Evolutionary conservation across 2,797 vertebrate species (phyloP).

Genomic region (Tinamus major): DNA sequence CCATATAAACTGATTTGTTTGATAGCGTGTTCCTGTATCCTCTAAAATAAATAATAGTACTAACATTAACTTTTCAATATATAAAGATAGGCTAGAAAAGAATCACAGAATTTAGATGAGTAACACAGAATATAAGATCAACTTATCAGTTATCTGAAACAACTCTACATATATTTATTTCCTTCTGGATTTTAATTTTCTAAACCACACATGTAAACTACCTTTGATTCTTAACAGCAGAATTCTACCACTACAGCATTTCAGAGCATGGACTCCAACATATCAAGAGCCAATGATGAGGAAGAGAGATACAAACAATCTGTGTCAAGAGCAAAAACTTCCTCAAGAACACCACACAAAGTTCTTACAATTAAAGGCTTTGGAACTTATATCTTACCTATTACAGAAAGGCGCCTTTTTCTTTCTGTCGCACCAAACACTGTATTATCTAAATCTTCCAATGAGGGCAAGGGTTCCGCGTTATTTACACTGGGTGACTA

Average conservation of each 20-base stretch:
- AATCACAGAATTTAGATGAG: not conserved
- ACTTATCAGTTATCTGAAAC: not conserved
- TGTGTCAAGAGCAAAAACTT: not conserved
- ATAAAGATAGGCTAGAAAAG: not conserved
- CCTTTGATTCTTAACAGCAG: not conserved
- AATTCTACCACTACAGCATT: not conserved
- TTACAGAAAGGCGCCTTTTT: conserved; percentile 86
- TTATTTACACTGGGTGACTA: conserved; percentile 74
- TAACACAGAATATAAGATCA: not conserved
- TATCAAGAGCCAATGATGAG: not conserved
- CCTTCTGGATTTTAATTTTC: not conserved
- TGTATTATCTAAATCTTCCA: conserved; percentile 93
- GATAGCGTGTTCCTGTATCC: not conserved
- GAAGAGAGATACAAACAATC: not conserved
- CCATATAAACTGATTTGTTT: not conserved
- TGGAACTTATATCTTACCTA: conserved; percentile 81
- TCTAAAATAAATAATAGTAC: not conserved
- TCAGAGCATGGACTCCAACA: accelerated
- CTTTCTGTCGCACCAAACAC: conserved; percentile 87
- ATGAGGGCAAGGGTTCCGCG: conserved; percentile 86
- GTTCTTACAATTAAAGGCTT: not conserved
- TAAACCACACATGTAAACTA: not conserved
- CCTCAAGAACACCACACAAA: not conserved
- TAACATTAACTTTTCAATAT: not conserved
- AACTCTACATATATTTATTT: not conserved